A percentile compares a stretch with the other conserved stretches of the same genome.
Conservation (phyloP, 2,113 vertebrate genomes). For the Urocitellus parryii region DNA sequence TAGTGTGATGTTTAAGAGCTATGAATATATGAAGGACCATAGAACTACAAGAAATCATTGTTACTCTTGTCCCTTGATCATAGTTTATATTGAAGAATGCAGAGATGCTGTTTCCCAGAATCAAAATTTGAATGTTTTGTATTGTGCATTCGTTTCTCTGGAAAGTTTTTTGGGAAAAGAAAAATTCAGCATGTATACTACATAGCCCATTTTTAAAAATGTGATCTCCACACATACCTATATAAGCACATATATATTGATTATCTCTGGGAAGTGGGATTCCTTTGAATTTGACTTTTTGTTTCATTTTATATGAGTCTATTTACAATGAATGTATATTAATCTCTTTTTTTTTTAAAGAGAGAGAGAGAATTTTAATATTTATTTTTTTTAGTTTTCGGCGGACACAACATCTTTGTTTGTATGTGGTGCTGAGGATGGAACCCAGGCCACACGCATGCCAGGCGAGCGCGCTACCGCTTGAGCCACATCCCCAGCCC, state of each 20-base stretch:
- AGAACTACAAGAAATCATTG: background rate
- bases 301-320: background rate
- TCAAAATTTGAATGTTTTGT: conserved; percentile 3
- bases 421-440: too few relatives aligned
- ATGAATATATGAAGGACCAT: background rate
- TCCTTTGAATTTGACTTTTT: background rate
- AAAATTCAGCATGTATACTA: background rate
- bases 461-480: too few relatives aligned
- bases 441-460: too few relatives aligned
- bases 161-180: background rate
- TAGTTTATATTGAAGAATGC: conserved; percentile 1
- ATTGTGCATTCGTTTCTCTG: background rate
- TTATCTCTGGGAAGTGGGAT: background rate
- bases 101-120: background rate
- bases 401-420: too few relatives aligned
- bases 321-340: background rate
- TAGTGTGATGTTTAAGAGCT: background rate
- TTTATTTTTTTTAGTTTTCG: too few relatives aligned
- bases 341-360: too few relatives aligned
- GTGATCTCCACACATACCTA: background rate
- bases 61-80: background rate
- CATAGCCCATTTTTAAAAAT: background rate
- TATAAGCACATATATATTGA: background rate
- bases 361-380: too few relatives aligned
- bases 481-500: too few relatives aligned